A percentile compares a stretch with the other conserved stretches of the same genome.
Conservation (phyloP, 2,113 vertebrate species). For the Pampusana beccarii region DNA sequence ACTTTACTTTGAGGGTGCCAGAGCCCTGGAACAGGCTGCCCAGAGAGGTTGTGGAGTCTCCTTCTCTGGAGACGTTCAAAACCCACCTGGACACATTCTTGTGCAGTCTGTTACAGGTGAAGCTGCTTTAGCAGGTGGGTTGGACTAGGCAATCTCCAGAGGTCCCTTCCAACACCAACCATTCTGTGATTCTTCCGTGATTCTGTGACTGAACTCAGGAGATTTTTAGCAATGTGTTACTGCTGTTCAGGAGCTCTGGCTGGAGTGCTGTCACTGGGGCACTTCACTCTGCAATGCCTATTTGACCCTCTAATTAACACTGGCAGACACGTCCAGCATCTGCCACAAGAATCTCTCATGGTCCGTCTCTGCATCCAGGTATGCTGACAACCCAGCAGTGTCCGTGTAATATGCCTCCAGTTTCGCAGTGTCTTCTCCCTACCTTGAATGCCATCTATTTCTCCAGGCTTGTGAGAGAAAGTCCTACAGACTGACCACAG, state of each 20-base stretch:
- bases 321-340: not conserved
- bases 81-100: too few relatives aligned
- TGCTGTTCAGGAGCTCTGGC: not conserved
- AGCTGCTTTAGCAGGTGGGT: too few relatives aligned
- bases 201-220: too few relatives aligned
- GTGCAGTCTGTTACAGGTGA: too few relatives aligned
- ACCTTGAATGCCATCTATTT: not conserved
- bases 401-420: not conserved
- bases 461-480: accelerated
- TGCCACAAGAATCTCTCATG: not conserved
- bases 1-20: too few relatives aligned
- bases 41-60: too few relatives aligned
- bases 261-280: not conserved
- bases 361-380: not conserved
- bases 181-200: too few relatives aligned
- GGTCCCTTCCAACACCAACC: too few relatives aligned
- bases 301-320: not conserved
- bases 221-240: not conserved
- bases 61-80: too few relatives aligned
- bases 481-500: not conserved
- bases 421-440: not conserved
- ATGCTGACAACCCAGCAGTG: not conserved
- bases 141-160: too few relatives aligned
- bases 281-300: not conserved
- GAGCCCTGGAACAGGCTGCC: too few relatives aligned